Conservation (phyloP, 92 coral and sea anemone genomes). For the Meandrina meandrites region DNA sequence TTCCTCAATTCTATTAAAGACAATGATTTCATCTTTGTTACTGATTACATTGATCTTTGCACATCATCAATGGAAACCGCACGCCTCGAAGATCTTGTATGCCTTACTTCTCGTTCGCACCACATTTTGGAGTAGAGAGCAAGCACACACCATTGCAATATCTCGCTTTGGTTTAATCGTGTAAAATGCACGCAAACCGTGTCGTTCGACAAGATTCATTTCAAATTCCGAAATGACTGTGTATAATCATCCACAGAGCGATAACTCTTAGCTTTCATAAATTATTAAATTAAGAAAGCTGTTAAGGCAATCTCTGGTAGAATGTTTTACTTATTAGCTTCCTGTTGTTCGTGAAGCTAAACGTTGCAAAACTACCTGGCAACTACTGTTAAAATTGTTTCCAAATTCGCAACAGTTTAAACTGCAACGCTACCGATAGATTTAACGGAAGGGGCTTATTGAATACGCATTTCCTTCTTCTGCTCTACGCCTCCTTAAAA, state of each 20-base stretch:
- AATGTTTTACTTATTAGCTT: neutral
- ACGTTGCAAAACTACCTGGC: neutral
- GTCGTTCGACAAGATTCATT: neutral
- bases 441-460: neutral
- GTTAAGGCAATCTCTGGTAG: slow-evolving; percentile 9
- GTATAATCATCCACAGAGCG: slow-evolving; percentile 3
- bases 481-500: neutral
- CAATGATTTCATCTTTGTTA: slow-evolving; percentile 1
- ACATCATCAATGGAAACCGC: neutral
- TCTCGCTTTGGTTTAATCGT: neutral
- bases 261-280: slow-evolving; percentile 34
- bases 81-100: neutral
- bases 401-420: slow-evolving; percentile 31
- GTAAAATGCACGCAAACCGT: neutral
- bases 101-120: neutral
- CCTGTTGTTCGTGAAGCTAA: neutral
- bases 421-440: neutral
- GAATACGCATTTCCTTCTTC: slow-evolving; percentile 19
- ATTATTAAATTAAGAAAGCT: slow-evolving; percentile 34
- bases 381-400: slow-evolving; percentile 10
- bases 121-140: neutral
- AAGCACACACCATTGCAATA: slow-evolving; percentile 12
- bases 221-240: neutral
- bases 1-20: neutral
- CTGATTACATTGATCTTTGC: slow-evolving; percentile 19